Evolutionary conservation across 2,113 vertebrate genomes (phyloP).

Genomic region (Lepidothrix coronata): DNA sequence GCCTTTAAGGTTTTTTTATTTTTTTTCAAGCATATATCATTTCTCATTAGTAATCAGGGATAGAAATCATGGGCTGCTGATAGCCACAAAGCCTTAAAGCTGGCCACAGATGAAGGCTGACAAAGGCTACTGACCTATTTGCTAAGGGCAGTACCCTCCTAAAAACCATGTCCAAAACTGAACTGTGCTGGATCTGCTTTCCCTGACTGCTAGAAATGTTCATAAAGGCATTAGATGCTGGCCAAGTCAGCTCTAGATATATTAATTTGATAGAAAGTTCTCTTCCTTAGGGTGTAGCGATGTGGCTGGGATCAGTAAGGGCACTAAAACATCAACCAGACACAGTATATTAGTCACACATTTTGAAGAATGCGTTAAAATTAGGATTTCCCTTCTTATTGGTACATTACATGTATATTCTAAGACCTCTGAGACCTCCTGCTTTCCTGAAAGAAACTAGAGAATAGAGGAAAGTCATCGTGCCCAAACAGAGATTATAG

Average conservation of each 20-base stretch:
- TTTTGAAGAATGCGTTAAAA: neutral
- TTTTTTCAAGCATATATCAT: neutral
- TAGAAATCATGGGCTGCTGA: neutral
- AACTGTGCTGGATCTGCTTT: neutral
- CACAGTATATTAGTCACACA: neutral
- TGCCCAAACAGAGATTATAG: fast-evolving
- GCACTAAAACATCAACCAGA: neutral
- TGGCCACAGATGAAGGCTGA: neutral
- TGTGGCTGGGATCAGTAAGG: neutral
- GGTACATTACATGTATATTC: fast-evolving
- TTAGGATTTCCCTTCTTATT: neutral
- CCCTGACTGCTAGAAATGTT: neutral
- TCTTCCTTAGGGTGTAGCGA: neutral
- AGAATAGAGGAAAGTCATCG: neutral
- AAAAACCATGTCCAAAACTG: neutral
- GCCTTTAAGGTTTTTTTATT: neutral
- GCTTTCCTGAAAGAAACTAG: neutral
- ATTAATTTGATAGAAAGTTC: neutral
- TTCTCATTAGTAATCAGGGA: neutral
- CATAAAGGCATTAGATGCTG: neutral
- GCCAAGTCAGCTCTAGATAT: neutral
- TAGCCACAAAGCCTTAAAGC: neutral
- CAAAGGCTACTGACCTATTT: neutral
- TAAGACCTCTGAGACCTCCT: neutral
- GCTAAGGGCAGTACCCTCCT: neutral